These are phyloP conservation scores for Tromatobia lineatoria DNA, from an alignment of 2,888 invertebrate genomes.

Conservation along the genomic window DNA sequence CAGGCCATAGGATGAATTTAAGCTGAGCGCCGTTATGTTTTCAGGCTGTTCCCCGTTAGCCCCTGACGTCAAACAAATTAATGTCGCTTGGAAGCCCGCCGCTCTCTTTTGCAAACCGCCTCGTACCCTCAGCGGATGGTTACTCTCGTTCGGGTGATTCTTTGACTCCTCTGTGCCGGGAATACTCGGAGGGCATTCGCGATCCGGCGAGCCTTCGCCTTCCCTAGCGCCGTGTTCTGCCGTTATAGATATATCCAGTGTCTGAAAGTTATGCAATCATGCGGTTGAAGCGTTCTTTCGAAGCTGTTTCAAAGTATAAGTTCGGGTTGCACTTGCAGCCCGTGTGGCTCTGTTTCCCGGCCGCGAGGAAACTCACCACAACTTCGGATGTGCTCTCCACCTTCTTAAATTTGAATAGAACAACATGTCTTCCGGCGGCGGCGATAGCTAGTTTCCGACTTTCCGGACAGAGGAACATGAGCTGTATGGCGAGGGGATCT, in stretches of 20 bases:
- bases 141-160: constrained; percentile 82
- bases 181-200: constrained; percentile 88
- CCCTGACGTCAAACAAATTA: constrained; percentile 97
- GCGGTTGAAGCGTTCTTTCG: background rate
- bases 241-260: constrained; percentile 95
- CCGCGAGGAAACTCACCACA: constrained; percentile 87
- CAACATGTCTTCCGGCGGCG: constrained; percentile 96
- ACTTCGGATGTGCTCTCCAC: constrained; percentile 94
- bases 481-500: constrained; percentile 95
- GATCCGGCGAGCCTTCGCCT: constrained; percentile 92
- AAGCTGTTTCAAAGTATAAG: constrained; percentile 3
- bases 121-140: constrained; percentile 89
- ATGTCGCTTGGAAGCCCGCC: constrained; percentile 98
- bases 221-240: constrained; percentile 92
- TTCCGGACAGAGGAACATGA: constrained; percentile 97
- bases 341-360: constrained; percentile 2
- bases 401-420: constrained; percentile 98
- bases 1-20: constrained; percentile 99
- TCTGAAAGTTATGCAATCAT: constrained; percentile 86
- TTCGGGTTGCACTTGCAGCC: background rate
- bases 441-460: constrained; percentile 96
- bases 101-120: constrained; percentile 93
- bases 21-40: constrained; percentile 94
- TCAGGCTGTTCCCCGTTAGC: constrained; percentile 92
- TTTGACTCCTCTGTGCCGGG: constrained; percentile 86